Base-by-base conservation (phyloP, 2,113 vertebrate species). In the Agelaius tricolor region DNA sequence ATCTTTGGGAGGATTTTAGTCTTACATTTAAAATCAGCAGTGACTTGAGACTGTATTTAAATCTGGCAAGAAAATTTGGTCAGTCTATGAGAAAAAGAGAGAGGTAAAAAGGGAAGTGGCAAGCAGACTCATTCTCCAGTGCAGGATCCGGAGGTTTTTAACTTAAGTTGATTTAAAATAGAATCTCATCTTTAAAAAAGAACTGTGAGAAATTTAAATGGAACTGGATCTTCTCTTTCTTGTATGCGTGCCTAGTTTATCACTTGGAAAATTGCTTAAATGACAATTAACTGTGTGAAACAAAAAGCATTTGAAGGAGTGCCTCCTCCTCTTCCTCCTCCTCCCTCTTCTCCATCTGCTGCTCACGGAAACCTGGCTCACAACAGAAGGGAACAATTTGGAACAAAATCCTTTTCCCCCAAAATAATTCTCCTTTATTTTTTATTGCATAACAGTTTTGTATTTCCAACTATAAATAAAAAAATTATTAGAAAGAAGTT, bases 401-500 rank as follows among this genome's bases (percentile, higher is more conserved):
- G 87, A 97, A 97, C 96, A 78, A 89, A 97, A 97, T 94, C 89
- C 85, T 91, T 96, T 97, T 98, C 98, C 98, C 98, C 97, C 97
- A 98, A 98, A 98, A 98, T 98, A 98, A 95, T 97, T 98, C 96
- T 98, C 85, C 92, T 97, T 97, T 98, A 98, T 96, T 95, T 69
- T 59, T 92, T 89, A 76, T 83, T 91, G 97, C 95, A 97, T 98
- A 98, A 98, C 95, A 96, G 97, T 97, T 98, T 94, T 96, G 97
- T 98, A 97, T 98, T 98, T 98, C 97, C 97, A 98, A 97, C 97
- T 97, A 97, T 98, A 97, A 97, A 98, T 98, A 97, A 96, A 97
- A 98, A 98, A 98, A 93, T 49, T 16, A 87, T 97, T 98, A 98
- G 97, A 98, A 98, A 98, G 98, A 98, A 97, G 89, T 97, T 98